Base-by-base conservation (phyloP, 2,888 invertebrate species). In the Synergus gifuensis region DNA sequence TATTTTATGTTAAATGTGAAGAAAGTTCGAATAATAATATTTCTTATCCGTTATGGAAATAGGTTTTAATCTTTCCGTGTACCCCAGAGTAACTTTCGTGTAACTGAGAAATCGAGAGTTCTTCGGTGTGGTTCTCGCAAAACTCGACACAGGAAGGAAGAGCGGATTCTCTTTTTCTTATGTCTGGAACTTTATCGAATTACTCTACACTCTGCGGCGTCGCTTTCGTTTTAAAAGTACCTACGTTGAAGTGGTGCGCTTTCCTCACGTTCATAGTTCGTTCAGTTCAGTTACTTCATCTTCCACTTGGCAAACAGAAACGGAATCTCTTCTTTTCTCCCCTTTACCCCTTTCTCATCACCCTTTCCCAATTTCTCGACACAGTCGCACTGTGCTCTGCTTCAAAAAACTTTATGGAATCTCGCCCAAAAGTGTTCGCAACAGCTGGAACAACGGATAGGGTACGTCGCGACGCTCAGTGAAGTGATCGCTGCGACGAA, bases 321-420 rank as follows among this genome's bases (percentile, higher is more conserved):
- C 81, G 80, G 79, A 80, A 82, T 82, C 77, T 64, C 77, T 77
- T 76, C 79, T 36, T 49, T 66, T 76, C 62, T 62, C 58, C 63
- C 42, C 73, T 49, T 76, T 77, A 76, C 80, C 81, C 76, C 36
- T 76, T 58, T 66, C 36, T 69, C 54, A 36, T 77, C 77, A n/a
- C 76, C 63, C 77, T 12, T 40, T 78, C 54, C 18, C 44, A 1
- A 40, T 73, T 73, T 73, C 73, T 54, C 28, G 12, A 54, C 46
- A 46, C 46, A 16, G 18, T 44, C 66, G 40, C 16, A 82, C 76
- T 81, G 16, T 46, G 36, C 76, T 77, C 12, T 44, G 67, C 78
- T 78, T 49, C 78, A 77, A 83, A 83, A 87, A 87, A 87, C 85
- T 86, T 88, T 85, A 84, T 85, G 84, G 85, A 86, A 83, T 85